Evolutionary conservation across 2,113 vertebrate genomes (phyloP), one percentile per base, ranked within the genome.

Genomic region (Apteryx mantelli): DNA sequence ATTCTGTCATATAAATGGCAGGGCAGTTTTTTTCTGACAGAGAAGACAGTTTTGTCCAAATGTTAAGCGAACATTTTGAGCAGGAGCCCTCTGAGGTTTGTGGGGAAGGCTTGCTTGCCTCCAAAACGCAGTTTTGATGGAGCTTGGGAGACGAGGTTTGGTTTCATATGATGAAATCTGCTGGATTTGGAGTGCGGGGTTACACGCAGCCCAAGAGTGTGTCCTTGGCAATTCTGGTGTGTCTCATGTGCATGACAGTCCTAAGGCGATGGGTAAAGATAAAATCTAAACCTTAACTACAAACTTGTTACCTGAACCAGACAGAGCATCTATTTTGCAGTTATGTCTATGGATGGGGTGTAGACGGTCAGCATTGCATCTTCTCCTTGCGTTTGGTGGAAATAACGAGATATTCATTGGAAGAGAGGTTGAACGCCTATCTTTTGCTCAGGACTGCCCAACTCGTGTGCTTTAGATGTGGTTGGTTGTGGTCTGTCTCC

Each of bases 391-490:
- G 7, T 28, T 53, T 52, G 53, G 58, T 64, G 81, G 40, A 74
- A 88, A 68, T 18, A 22, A 26, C 19, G 19, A 30, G 60, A 36
- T 1, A 4, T n/a, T 53, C 20, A 2, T 2, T 38, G 61, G 55
- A 22, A 38, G 17, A 21, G 46, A 63, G n/a, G 19, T 9, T 73
- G 28, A 42, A 42, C 30, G 44, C 22, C 9, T 34, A 11, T 20
- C 8, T 32, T 44, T 58, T 32, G 55, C 61, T 78, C 34, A 44
- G 21, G n/a, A 20, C 60, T 12, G 44, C 30, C 52, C 34, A 28
- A 3, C 48, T 46, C 14, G 1, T 0, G 3, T 0, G 0, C 25
- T 89, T 75, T 9, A 30, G 30, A 32, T 40, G 20, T 32, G 32
- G 24, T 7, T 55, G 56, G 32, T 55, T 20, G 8, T 46, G 52